Base-by-base conservation (phyloP, 2,888 invertebrate species). In the Oeneis ivallda region DNA sequence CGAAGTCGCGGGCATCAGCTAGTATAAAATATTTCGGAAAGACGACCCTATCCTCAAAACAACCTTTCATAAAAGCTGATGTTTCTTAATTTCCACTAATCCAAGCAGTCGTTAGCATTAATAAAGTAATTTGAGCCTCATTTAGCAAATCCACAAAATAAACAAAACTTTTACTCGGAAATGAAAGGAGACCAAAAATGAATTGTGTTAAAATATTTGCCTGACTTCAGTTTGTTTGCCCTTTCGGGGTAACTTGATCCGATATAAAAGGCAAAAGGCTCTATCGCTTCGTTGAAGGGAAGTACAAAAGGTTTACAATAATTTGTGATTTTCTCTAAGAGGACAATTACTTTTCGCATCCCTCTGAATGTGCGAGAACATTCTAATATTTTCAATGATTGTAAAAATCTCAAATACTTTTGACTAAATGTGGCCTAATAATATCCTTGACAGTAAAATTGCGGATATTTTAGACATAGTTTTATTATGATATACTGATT, bases 131-230 rank as follows among this genome's bases (percentile, higher is more conserved):
- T 45, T 2, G 17, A 45, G 15, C 15, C 45, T 50, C 26, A 26
- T 50, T 26, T 50, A 53, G 8, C 32, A 15, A 53, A 53, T 34
- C 53, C 53, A 53, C 53, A 53, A 34, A n/a, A 53, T n/a, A 53
- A 53, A 53, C 34, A 53, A 8, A 34, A 34, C 53, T 34, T 32
- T 7, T 1, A 37, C 37, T 37, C 37, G 53, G 32, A 10, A 53
- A 53, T 34, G 10, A n/a, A 32, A 11, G 6, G n/a, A 32, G 11
- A 50, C 13, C 26, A 6, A 26, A 50, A 50, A 26, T 50, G 26
- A 11, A 32, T 52, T 52, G 8, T 34, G 53, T 32, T 53, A 9
- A 34, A 34, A 34, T 53, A 37, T 53, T 53, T 53, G 53, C 32
- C 15, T 8, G n/a, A 52, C 34, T 2, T n/a, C 32, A 8, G 34